Evolutionary conservation across 2,888 invertebrate species (phyloP).

Genomic region (Lasioglossum lativentre): DNA sequence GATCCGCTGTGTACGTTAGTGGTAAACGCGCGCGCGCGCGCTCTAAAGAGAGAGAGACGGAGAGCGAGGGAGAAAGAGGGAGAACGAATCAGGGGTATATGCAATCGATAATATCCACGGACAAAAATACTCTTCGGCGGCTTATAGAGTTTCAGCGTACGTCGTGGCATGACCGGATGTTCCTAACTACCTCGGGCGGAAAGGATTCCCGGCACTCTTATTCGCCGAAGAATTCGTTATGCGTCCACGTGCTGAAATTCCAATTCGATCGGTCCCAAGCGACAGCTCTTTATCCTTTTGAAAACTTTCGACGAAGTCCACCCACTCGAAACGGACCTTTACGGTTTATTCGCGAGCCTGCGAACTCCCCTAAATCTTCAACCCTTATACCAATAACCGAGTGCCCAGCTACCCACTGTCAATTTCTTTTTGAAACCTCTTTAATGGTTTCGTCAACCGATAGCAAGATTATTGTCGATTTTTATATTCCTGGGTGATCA

Average conservation of each 20-base stretch:
- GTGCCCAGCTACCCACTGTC: no score
- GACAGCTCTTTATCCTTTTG: background rate
- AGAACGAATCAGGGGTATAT: constrained; percentile 64
- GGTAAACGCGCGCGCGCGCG: background rate
- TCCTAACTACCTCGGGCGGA: constrained; percentile 45
- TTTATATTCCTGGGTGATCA: no score
- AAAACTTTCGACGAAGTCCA: background rate
- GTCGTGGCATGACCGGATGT: constrained; percentile 48
- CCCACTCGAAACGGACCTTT: background rate
- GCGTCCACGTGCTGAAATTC: background rate
- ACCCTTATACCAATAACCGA: no score
- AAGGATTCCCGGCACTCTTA: constrained; percentile 44
- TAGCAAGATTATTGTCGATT: no score
- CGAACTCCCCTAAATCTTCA: background rate
- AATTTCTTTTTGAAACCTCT: no score
- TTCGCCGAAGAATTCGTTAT: constrained; percentile 17
- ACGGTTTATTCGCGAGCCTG: background rate
- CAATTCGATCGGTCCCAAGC: background rate
- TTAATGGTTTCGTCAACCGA: no score
- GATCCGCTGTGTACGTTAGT: background rate
- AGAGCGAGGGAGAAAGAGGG: constrained; percentile 29
- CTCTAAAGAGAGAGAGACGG: background rate
- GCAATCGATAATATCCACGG: constrained; percentile 79
- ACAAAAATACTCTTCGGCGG: constrained; percentile 77
- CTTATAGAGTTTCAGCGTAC: constrained; percentile 71